phyloP scores from a whole-genome alignment of 2,797 vertebrate species.

The Dryobates pubescens region DNA sequence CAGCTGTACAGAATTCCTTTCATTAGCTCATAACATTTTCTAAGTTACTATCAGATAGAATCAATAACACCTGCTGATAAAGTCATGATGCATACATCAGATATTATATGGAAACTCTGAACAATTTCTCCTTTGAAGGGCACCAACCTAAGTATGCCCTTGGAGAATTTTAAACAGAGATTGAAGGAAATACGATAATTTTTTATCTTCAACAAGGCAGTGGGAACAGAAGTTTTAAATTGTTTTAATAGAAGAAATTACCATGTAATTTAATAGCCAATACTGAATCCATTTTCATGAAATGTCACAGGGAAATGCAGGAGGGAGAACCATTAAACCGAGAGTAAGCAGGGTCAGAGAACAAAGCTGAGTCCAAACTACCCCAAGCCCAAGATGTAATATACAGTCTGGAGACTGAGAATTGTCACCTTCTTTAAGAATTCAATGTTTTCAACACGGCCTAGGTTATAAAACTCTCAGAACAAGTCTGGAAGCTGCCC shows the following conservation, averaged over 20 bases:
- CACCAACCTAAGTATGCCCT: not conserved
- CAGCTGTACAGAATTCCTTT: not conserved
- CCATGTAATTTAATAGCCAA: not conserved
- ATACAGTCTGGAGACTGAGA: not conserved
- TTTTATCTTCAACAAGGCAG: not conserved
- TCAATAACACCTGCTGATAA: not conserved
- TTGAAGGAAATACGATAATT: not conserved
- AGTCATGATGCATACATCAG: not conserved
- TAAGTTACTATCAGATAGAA: conserved; percentile 3
- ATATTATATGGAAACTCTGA: conserved; percentile 37
- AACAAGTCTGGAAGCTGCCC: not conserved
- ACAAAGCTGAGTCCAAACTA: not conserved
- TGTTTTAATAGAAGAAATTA: not conserved
- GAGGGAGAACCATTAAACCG: not conserved
- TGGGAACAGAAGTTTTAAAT: not conserved
- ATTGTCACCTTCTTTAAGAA: not conserved
- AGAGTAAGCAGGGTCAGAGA: not conserved
- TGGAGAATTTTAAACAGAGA: not conserved
- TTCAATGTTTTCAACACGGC: not conserved
- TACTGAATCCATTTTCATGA: not conserved
- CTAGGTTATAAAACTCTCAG: not conserved
- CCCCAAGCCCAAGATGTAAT: not conserved
- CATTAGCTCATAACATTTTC: not conserved
- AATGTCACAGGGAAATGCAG: not conserved
- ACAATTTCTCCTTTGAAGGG: conserved; percentile 7